phyloP scores from a whole-genome alignment of 1,140 invertebrate species.

The Neodiprion lecontei region DNA sequence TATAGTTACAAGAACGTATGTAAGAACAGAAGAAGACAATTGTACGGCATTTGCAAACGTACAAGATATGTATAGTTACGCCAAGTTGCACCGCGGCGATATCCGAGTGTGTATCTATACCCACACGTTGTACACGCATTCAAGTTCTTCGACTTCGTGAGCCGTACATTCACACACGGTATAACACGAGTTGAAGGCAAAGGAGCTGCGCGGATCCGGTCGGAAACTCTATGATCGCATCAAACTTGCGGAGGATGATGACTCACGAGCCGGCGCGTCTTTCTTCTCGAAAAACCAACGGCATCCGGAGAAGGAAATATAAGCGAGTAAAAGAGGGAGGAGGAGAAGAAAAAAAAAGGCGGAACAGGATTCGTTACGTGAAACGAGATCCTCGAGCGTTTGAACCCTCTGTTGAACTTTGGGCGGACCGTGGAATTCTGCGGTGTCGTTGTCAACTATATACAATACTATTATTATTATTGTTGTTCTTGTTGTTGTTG shows the following conservation, averaged over 20 bases:
- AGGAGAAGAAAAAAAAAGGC: background rate
- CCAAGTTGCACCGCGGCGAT: background rate
- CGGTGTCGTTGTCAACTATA: too few relatives aligned
- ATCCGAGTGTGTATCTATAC: too few relatives aligned
- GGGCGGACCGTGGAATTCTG: too few relatives aligned
- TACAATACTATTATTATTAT: too few relatives aligned
- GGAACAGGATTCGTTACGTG: background rate
- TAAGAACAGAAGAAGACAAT: too few relatives aligned
- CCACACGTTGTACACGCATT: background rate
- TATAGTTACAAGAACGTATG: too few relatives aligned
- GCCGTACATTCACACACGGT: background rate
- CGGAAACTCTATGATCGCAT: background rate
- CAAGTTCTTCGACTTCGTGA: background rate
- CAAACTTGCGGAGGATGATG: too few relatives aligned
- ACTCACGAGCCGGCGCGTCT: too few relatives aligned
- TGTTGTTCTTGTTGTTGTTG: too few relatives aligned
- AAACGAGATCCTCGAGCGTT: background rate
- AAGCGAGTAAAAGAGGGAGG: background rate
- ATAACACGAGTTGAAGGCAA: background rate
- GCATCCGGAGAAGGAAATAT: background rate
- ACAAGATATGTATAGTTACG: background rate
- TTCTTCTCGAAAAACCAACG: background rate
- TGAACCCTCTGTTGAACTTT: too few relatives aligned
- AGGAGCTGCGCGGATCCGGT: background rate
- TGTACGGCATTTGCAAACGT: background rate